A percentile compares a stretch with the other conserved stretches of the same genome.
These are phyloP conservation scores for Dasysyrphus albostriatus DNA, from an alignment of 2,888 invertebrate genomes.

Conservation along the genomic window DNA sequence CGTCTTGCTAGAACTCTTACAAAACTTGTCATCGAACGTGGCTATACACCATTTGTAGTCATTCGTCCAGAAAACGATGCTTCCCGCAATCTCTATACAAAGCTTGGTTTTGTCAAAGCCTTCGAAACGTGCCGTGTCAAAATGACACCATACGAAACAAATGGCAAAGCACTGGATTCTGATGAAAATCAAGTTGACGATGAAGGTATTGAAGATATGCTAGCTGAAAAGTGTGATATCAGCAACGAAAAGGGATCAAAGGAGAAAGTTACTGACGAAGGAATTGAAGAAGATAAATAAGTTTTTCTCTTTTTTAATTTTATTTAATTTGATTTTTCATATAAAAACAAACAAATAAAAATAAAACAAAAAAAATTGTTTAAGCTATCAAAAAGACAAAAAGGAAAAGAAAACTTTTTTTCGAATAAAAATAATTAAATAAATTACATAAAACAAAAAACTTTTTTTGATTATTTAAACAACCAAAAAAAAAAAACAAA, in stretches of 20 bases:
- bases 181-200: constrained; percentile 80
- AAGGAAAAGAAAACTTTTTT: constrained; percentile 80
- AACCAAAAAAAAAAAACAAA: constrained; percentile 41
- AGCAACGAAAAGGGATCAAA: constrained; percentile 80
- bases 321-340: constrained; percentile 28
- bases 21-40: constrained; percentile 88
- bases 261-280: constrained; percentile 82
- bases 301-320: constrained; percentile 30
- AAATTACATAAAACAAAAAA: constrained; percentile 66
- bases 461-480: constrained; percentile 73
- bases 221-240: constrained; percentile 84
- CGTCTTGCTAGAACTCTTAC: constrained; percentile 89
- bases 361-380: constrained; percentile 81
- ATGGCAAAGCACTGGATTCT: constrained; percentile 73
- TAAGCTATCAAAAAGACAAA: constrained; percentile 66
- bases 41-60: constrained; percentile 94
- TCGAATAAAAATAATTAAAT: not conserved
- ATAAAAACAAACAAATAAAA: constrained; percentile 63
- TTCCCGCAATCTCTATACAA: constrained; percentile 92
- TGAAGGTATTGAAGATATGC: constrained; percentile 84
- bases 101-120: constrained; percentile 91
- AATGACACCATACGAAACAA: constrained; percentile 85
- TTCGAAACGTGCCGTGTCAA: constrained; percentile 93
- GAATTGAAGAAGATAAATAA: constrained; percentile 83
- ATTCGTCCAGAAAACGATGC: constrained; percentile 95